Evolutionary conservation across 2,797 vertebrate genomes (phyloP).

Genomic region (Serranus cabrilla): DNA sequence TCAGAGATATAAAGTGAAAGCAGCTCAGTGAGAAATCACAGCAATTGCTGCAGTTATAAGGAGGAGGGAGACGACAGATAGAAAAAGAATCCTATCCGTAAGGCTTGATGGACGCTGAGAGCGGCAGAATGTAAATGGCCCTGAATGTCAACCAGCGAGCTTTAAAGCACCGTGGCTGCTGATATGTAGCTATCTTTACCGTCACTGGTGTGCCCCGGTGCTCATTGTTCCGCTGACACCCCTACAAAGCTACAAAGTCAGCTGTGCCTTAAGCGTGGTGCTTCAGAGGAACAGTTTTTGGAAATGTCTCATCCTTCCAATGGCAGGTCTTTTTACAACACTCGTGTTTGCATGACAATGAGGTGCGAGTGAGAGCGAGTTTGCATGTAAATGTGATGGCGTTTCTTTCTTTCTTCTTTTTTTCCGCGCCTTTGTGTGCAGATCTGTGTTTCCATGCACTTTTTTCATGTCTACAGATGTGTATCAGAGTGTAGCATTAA

Average conservation of each 20-base stretch:
- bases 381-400: background rate
- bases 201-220: slow-evolving; percentile 11
- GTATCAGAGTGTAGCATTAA: slow-evolving; percentile 12
- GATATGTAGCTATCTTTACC: slow-evolving; percentile 38
- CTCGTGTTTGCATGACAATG: slow-evolving; percentile 3
- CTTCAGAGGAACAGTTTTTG: slow-evolving; percentile 21
- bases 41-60: slow-evolving; percentile 35
- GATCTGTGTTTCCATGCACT: slow-evolving; percentile 1
- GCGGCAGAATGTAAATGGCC: slow-evolving; percentile 59
- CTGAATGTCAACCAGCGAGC: slow-evolving; percentile 56
- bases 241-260: slow-evolving; percentile 25
- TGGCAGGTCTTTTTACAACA: slow-evolving; percentile 3
- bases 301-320: slow-evolving; percentile 34
- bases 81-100: slow-evolving; percentile 32
- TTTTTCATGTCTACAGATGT: slow-evolving; percentile 5
- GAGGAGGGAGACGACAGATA: slow-evolving; percentile 32
- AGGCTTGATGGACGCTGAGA: slow-evolving; percentile 52
- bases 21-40: slow-evolving; percentile 64
- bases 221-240: slow-evolving; percentile 20
- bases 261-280: background rate
- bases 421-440: background rate
- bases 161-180: slow-evolving; percentile 37
- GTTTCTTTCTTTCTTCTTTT: background rate
- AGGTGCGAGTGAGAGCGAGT: background rate
- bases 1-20: slow-evolving; percentile 48